Base-by-base conservation (phyloP, 2,888 invertebrate species). In the Lamellibrachia columna region DNA sequence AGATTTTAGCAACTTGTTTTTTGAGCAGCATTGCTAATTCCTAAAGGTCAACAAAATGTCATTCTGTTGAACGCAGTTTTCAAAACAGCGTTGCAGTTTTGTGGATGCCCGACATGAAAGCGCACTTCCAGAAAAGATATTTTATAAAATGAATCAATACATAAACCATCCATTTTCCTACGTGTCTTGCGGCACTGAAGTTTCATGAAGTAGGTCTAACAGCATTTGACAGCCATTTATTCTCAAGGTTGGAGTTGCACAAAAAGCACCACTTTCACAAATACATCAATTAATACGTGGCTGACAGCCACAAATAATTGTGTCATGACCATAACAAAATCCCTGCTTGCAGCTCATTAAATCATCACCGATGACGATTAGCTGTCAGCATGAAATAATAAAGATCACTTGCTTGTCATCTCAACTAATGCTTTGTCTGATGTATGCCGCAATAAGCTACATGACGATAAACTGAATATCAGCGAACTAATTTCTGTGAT, bases 361-460 rank as follows among this genome's bases (percentile, higher is more conserved):
- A 75, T 75, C 75, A 75, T 75, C 75, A 75, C 6, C n/a, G 75
- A 75, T 75, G 75, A 75, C 75, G 22, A 75, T 75, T 75, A 75
- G 75, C 75, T 75, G 75, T 75, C 75, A 75, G 75, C 75, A 75
- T 75, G 75, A 75, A 75, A 75, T 75, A 75, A 75, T 75, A 75
- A 75, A 75, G 75, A 75, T 75, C 75, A 75, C 75, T 22, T 22
- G 75, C 75, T 75, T 75, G 75, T 75, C 75, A 75, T 75, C 75
- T n/a, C 11, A n/a, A n/a, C 75, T 75, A 75, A 75, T 75, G n/a
- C 75, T 75, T 75, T n/a, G 75, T 22, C 75, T 75, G 75, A 75
- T 75, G 22, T 75, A 75, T n/a, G n/a, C 75, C 6, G 75, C 75
- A 75, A 15, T 75, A 75, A 75, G 75, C 75, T 22, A n/a, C 75